Base-by-base conservation (phyloP, 2,888 invertebrate genomes). In the Amiota mariae region DNA sequence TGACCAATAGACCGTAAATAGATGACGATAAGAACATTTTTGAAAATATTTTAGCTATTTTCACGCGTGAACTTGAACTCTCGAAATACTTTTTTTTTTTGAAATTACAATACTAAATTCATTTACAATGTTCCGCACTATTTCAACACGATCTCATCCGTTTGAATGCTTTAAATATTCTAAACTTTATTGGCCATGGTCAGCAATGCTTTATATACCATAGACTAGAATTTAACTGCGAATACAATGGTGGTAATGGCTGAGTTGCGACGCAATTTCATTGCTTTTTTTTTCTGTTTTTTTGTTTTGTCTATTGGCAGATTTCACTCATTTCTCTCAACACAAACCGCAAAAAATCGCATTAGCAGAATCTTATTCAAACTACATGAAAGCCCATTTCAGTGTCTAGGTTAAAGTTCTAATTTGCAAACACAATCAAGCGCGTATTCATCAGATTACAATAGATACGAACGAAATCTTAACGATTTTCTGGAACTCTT, bases 141-240 rank as follows among this genome's bases (percentile, higher is more conserved):
- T 20, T 59, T 59, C 20, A 2, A 36, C 36, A 6, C 9, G 59
- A 20, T 59, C 11, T 59, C 11, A 15, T 72, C 76, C 73, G 20
- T 72, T 75, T 72, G 54, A 76, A 73, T 64, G 81, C 70, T 79
- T 72, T 72, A 77, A 81, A 78, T 81, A 80, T 87, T 87, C 86
- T 87, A 84, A 87, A 77, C 86, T 79, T 75, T 72, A 71, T 57
- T 59, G 77, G 74, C 24, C n/a, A 10, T 68, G 67, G 51, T 54
- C 82, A 77, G 68, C 77, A 61, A 74, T 76, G 80, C 77, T 86
- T 86, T 86, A 87, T 86, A 84, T 76, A 24, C 24, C 24, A n/a
- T 24, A 76, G 67, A 74, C 8, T 66, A 36, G 36, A 36, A 36
- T 18, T 59, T 18, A 24, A 20, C 20, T 76, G 75, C 81, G 46